Evolutionary conservation across 2,888 invertebrate genomes (phyloP).

Genomic region (Ferdinandea cuprea): DNA sequence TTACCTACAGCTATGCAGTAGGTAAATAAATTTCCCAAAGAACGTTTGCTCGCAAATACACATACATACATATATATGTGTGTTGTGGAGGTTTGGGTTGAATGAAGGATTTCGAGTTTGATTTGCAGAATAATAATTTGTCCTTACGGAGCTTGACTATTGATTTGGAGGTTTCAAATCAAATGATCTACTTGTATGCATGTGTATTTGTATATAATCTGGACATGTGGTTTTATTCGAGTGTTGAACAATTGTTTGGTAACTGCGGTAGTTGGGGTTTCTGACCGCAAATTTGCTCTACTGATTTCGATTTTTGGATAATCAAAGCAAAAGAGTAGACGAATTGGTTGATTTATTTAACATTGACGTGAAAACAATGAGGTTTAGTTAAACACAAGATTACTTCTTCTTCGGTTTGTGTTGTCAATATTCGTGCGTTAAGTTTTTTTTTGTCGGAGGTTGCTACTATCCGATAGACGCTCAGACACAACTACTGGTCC

Average conservation of each 20-base stretch:
- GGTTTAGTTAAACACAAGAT: too few species aligned
- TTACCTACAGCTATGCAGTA: background rate
- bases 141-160: background rate
- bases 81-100: background rate
- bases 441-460: too few species aligned
- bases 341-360: too few species aligned
- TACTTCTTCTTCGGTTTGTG: too few species aligned
- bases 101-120: slow-evolving; percentile 8
- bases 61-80: background rate
- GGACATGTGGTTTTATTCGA: background rate
- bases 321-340: too few species aligned
- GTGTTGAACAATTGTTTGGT: background rate
- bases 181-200: background rate
- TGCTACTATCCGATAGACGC: too few species aligned
- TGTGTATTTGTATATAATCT: background rate
- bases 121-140: slow-evolving; percentile 28
- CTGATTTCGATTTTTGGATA: too few species aligned
- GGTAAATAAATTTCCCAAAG: background rate
- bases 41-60: background rate
- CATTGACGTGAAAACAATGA: too few species aligned
- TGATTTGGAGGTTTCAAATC: background rate
- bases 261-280: background rate
- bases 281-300: too few species aligned
- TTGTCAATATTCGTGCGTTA: too few species aligned
- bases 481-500: too few species aligned